phyloP scores from a whole-genome alignment of 2,113 vertebrate genomes.

The Dasypus novemcinctus region DNA sequence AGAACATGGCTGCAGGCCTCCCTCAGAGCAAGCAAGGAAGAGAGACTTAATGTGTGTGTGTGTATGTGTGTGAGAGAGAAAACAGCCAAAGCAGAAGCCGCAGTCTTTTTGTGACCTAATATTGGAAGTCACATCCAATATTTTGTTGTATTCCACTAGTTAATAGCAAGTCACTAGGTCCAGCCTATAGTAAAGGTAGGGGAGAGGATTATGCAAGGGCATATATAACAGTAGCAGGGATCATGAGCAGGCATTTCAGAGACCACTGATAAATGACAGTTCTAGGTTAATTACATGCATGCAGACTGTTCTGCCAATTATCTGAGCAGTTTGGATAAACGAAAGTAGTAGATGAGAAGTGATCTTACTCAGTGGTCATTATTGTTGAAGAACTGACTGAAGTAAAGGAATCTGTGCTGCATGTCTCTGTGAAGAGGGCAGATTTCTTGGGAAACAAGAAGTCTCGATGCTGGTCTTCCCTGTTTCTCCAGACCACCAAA shows the following conservation, averaged over 20 bases:
- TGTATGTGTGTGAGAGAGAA: not conserved
- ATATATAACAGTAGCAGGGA: not conserved
- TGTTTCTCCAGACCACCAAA: not conserved
- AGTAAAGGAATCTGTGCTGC: not conserved
- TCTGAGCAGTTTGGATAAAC: not conserved
- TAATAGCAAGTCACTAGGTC: not conserved
- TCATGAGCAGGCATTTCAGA: not conserved
- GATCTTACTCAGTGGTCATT: not conserved
- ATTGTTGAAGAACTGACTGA: not conserved
- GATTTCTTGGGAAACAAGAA: not conserved
- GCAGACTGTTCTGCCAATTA: not conserved
- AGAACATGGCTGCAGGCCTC: not conserved
- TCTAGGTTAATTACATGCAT: not conserved
- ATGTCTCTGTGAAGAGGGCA: not conserved
- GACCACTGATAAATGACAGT: not conserved
- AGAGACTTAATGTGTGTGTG: not conserved
- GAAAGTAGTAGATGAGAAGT: not conserved
- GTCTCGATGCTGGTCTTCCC: not conserved
- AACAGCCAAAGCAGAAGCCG: too few species aligned
- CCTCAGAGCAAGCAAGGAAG: not conserved
- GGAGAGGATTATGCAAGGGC: not conserved
- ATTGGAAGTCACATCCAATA: not conserved
- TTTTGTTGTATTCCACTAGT: too few species aligned
- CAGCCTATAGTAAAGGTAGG: not conserved
- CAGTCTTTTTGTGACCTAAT: not conserved